Percentiles rank a stretch among this genome's conserved stretches.
These are phyloP conservation scores for Calephelis virginiensis DNA, from an alignment of 1,140 invertebrate species.

Conservation along the genomic window DNA sequence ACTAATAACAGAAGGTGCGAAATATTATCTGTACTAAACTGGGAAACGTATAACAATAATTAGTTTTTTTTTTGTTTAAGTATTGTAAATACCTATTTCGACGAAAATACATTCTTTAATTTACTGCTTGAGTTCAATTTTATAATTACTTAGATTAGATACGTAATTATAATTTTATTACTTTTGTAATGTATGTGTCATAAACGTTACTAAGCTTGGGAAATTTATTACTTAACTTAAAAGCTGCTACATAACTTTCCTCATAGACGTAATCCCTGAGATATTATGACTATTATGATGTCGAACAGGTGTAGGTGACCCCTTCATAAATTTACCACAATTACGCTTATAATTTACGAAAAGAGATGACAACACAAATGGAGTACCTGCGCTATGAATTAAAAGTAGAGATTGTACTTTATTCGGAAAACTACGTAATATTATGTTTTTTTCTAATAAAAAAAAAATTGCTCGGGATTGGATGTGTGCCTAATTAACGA, in stretches of 20 bases:
- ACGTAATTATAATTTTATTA: constrained; percentile 13
- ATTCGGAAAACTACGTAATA: neutral
- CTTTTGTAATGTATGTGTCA: constrained; percentile 5
- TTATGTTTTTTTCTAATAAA: no score
- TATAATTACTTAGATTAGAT: neutral
- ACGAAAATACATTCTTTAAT: neutral
- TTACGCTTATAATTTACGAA: constrained; percentile 13
- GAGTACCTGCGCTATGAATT: neutral
- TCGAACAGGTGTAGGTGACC: constrained; percentile 13
- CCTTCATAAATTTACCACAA: constrained; percentile 10
- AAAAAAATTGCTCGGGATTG: no score
- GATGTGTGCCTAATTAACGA: no score
- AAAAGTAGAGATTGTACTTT: neutral
- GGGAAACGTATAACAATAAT: no score
- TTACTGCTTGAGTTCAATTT: neutral
- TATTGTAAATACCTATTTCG: no score
- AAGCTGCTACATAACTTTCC: constrained; percentile 15
- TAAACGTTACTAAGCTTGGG: constrained; percentile 2
- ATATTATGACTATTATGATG: constrained; percentile 13
- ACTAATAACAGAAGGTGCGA: no score
- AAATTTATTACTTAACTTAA: constrained; percentile 15
- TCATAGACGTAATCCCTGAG: constrained; percentile 9
- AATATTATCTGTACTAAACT: no score
- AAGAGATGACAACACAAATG: neutral
- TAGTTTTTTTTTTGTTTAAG: no score